Evolutionary conservation across 2,113 vertebrate species (phyloP).

Genomic region (Thalassoma bifasciatum): DNA sequence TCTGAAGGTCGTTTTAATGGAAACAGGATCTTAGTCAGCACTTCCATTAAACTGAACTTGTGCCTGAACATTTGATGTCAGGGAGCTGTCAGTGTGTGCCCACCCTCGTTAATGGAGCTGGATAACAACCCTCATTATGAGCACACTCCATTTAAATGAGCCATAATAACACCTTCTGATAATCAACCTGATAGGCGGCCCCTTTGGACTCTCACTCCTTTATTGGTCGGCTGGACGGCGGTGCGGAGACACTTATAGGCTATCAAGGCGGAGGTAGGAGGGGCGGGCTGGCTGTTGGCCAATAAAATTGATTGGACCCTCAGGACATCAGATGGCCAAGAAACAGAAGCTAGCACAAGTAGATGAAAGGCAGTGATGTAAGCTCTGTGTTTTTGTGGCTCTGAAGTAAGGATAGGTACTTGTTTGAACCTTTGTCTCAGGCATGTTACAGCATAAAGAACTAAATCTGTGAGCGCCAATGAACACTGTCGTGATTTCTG

Average conservation of each 20-base stretch:
- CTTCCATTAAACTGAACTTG: neutral
- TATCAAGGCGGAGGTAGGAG: constrained; percentile 71
- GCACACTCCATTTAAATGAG: constrained; percentile 83
- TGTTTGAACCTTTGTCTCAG: neutral
- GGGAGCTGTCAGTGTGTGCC: constrained; percentile 46
- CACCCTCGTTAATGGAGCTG: constrained; percentile 67
- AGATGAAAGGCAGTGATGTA: constrained; percentile 63
- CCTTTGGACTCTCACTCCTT: constrained; percentile 67
- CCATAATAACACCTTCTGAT: constrained; percentile 82
- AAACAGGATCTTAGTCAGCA: neutral
- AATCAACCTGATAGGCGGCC: constrained; percentile 75
- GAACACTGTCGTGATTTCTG: too few species aligned
- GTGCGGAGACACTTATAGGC: constrained; percentile 68
- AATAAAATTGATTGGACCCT: constrained; percentile 71
- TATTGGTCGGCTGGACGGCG: constrained; percentile 54
- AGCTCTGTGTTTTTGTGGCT: neutral
- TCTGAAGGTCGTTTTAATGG: neutral
- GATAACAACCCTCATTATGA: constrained; percentile 66
- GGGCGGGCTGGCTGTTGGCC: constrained; percentile 60
- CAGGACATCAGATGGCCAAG: constrained; percentile 52
- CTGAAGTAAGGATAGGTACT: neutral
- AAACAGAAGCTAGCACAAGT: constrained; percentile 7
- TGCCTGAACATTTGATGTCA: constrained; percentile 1
- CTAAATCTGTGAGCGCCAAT: too few species aligned
- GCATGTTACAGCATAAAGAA: neutral